Evolutionary conservation across 2,888 invertebrate genomes (phyloP).

Genomic region (Drosophila mettleri): DNA sequence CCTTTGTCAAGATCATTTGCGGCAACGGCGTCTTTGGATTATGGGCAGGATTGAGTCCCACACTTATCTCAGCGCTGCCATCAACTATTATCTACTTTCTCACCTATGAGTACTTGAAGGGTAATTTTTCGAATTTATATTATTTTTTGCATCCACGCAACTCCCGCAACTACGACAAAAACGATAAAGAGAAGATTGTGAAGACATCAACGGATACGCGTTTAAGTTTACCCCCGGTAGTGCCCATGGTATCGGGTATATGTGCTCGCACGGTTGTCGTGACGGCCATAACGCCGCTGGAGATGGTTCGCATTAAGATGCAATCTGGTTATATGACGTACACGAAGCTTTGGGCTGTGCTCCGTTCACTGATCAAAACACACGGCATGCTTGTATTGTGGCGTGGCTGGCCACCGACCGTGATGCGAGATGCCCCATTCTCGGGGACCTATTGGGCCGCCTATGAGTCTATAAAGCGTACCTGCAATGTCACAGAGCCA

Average conservation of each 20-base stretch:
- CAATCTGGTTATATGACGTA: conserved; percentile 95
- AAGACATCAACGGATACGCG: neutral
- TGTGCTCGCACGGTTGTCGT: conserved; percentile 92
- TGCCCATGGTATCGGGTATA: conserved; percentile 92
- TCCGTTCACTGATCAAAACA: conserved; percentile 87
- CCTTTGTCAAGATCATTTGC: conserved; percentile 94
- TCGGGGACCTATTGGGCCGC: conserved; percentile 95
- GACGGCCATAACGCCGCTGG: conserved; percentile 95
- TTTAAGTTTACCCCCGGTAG: conserved; percentile 37
- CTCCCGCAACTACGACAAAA: neutral
- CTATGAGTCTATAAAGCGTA: conserved; percentile 90
- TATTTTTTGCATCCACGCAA: conserved; percentile 5
- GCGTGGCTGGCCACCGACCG: conserved; percentile 86
- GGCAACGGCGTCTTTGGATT: conserved; percentile 94
- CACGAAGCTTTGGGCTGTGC: conserved; percentile 85
- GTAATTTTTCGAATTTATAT: conserved; percentile 86
- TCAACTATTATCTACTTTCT: conserved; percentile 98
- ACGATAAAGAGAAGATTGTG: neutral
- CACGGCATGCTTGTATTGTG: conserved; percentile 92
- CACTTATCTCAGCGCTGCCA: conserved; percentile 96
- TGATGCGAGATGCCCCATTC: conserved; percentile 70
- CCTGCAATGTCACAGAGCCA: conserved; percentile 84
- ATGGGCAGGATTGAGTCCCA: conserved; percentile 98
- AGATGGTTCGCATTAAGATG: conserved; percentile 98
- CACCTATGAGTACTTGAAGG: conserved; percentile 94